These are phyloP conservation scores for Calliphora vicina DNA, from an alignment of 1,140 invertebrate genomes.

Conservation along the genomic window DNA sequence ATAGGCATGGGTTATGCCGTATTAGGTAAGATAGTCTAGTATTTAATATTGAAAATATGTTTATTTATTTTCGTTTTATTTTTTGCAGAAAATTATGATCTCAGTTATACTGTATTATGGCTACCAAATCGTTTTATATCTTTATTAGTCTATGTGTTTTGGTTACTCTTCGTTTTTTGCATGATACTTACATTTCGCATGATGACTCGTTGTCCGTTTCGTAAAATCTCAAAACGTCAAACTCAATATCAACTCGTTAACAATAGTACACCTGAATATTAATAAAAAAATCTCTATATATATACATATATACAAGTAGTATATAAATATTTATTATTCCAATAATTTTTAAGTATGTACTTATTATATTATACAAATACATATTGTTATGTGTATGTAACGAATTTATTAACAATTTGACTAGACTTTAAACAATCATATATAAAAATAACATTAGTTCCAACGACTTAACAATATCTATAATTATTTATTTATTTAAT, in stretches of 20 bases:
- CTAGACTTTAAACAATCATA: not conserved
- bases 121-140: conserved; percentile 56
- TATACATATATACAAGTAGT: no score
- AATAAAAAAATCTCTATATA: not conserved
- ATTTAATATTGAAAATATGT: not conserved
- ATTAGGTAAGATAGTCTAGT: conserved; percentile 82
- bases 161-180: conserved; percentile 53
- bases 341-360: not conserved
- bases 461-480: not conserved
- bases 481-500: not conserved
- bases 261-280: conserved; percentile 35
- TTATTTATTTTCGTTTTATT: conserved; percentile 23
- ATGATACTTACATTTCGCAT: conserved; percentile 55
- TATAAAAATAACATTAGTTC: not conserved
- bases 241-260: conserved; percentile 49
- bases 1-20: conserved; percentile 87
- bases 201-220: conserved; percentile 61
- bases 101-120: conserved; percentile 59
- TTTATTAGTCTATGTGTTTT: conserved; percentile 54
- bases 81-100: conserved; percentile 55
- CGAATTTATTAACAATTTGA: not conserved
- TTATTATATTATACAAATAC: not conserved
- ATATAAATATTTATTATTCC: not conserved
- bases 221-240: conserved; percentile 54
- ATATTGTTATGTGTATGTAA: not conserved